Evolutionary conservation across 2,797 vertebrate genomes (phyloP).

Genomic region (Menidia menidia): DNA sequence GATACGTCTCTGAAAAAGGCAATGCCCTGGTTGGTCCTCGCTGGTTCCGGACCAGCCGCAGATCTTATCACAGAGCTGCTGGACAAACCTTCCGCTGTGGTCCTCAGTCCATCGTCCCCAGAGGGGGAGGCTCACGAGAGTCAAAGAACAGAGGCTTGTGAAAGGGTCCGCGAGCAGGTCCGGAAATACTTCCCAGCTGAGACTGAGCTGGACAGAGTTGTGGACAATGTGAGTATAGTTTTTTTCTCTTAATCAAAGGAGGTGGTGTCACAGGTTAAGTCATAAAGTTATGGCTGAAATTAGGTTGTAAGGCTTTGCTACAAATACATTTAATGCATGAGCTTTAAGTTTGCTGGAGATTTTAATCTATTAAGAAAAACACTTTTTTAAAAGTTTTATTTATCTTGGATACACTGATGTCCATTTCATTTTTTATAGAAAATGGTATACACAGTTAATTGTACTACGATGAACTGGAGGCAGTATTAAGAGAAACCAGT

Average conservation of each 20-base stretch:
- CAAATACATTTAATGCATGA: neutral
- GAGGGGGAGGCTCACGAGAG: slow-evolving; percentile 44
- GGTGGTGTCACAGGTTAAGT: neutral
- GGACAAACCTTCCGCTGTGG: slow-evolving; percentile 50
- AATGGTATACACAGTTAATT: no score
- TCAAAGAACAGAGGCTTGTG: slow-evolving; percentile 51
- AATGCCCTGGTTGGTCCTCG: slow-evolving; percentile 87
- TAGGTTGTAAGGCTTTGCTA: neutral
- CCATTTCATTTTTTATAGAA: neutral
- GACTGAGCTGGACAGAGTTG: slow-evolving; percentile 70
- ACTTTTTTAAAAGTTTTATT: neutral
- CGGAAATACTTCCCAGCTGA: slow-evolving; percentile 71
- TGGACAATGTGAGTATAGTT: slow-evolving; percentile 74
- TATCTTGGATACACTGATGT: neutral
- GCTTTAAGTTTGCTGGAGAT: neutral
- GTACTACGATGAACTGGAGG: no score
- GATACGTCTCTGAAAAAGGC: slow-evolving; percentile 81
- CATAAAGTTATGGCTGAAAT: no score
- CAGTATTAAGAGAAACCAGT: no score
- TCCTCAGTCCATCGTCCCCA: slow-evolving; percentile 29
- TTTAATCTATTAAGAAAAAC: neutral
- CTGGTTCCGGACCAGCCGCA: slow-evolving; percentile 85
- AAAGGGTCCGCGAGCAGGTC: slow-evolving; percentile 68
- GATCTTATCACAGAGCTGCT: slow-evolving; percentile 85
- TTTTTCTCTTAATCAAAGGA: neutral